Conservation (phyloP, 1,140 invertebrate species). For the Leptestheria dahalacensis region DNA sequence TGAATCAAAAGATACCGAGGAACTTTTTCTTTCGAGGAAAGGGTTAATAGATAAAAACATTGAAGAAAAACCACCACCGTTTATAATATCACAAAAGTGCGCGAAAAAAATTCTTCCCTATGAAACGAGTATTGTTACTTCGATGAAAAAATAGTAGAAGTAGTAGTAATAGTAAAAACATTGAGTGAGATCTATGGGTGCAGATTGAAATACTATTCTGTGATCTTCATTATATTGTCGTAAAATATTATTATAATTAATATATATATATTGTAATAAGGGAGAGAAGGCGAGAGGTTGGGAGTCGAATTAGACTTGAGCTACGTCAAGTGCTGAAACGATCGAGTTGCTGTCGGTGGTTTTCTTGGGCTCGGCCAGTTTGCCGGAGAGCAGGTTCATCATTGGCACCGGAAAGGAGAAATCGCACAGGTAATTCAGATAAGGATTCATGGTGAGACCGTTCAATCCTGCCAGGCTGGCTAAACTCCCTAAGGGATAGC, state of each 20-base stretch:
- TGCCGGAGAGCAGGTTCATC: conserved; percentile 22
- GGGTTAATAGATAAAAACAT: too few species aligned
- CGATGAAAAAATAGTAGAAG: too few species aligned
- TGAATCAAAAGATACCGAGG: too few species aligned
- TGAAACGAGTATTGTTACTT: neutral
- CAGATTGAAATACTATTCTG: too few species aligned
- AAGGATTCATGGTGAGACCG: conserved; percentile 42
- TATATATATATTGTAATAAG: too few species aligned
- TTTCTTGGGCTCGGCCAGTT: neutral
- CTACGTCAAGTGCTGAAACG: neutral
- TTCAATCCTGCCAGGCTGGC: conserved; percentile 11
- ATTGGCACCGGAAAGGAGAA: conserved; percentile 67
- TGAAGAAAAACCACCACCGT: too few species aligned
- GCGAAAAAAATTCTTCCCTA: neutral
- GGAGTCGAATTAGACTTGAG: neutral
- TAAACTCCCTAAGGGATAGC: conserved; percentile 23
- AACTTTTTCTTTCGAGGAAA: too few species aligned
- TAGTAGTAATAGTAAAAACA: too few species aligned
- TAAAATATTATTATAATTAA: neutral
- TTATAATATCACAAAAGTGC: neutral
- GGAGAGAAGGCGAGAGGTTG: too few species aligned
- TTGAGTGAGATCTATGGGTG: too few species aligned
- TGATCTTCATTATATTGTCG: neutral
- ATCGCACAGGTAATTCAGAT: conserved; percentile 55
- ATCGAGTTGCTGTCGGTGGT: neutral